Conservation (phyloP, 2,888 invertebrate species). For the Schizaphis graminum region DNA sequence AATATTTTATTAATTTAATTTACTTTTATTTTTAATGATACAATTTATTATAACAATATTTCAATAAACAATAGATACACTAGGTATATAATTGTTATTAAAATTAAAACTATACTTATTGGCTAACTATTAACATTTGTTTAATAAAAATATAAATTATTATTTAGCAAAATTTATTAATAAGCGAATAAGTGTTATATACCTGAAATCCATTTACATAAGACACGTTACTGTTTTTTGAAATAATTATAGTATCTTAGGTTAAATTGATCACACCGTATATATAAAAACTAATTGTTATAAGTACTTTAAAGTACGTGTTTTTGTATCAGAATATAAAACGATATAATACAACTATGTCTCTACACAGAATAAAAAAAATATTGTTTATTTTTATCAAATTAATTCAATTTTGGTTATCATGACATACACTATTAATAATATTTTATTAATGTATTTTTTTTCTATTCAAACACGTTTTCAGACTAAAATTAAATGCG, state of each 20-base stretch:
- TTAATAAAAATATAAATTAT: not conserved
- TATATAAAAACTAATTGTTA: not conserved
- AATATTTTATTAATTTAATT: too few species aligned
- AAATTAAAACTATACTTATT: not conserved
- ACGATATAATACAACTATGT: not conserved
- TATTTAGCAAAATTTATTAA: not conserved
- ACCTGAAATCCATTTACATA: not conserved
- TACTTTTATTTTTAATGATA: too few species aligned
- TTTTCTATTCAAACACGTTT: constrained; percentile 33
- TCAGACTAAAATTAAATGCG: not conserved
- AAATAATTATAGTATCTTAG: not conserved
- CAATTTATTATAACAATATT: too few species aligned
- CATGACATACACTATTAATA: constrained; percentile 22
- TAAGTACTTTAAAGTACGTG: not conserved
- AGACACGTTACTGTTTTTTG: not conserved
- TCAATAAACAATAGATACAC: too few species aligned
- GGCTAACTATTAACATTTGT: not conserved
- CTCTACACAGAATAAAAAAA: not conserved
- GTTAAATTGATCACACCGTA: not conserved
- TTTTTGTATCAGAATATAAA: not conserved
- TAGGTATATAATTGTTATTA: too few species aligned
- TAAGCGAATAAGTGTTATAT: not conserved
- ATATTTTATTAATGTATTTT: constrained; percentile 16
- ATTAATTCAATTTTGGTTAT: constrained; percentile 16
- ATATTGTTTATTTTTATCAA: not conserved